phyloP scores from a whole-genome alignment of 2,113 vertebrate genomes.

The Jaculus jaculus region DNA sequence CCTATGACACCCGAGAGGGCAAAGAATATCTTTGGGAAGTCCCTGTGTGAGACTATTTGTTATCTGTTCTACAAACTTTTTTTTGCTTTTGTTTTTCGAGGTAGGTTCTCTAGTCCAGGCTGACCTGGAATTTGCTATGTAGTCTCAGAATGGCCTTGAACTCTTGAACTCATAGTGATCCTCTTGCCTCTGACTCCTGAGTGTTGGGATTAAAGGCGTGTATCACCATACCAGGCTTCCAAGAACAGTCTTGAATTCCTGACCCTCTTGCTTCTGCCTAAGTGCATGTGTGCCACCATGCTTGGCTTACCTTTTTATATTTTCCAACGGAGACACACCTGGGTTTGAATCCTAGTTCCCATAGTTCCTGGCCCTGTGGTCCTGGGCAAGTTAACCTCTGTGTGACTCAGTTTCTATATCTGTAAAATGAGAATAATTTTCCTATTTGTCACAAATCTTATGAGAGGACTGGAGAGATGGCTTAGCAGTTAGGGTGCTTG shows the following conservation, averaged over 20 bases:
- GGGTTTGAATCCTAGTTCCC: not conserved
- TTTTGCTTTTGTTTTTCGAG: no score
- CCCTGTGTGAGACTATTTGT: not conserved
- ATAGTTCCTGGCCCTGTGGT: not conserved
- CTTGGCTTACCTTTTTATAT: slow-evolving; percentile 11
- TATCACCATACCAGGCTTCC: no score
- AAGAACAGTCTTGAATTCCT: not conserved
- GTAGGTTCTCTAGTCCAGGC: no score
- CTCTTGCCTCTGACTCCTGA: no score
- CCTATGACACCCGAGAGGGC: not conserved
- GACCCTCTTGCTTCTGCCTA: not conserved
- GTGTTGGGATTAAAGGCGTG: no score
- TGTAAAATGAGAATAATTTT: not conserved
- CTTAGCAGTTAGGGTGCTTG: no score
- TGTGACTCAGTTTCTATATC: not conserved
- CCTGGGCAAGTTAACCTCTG: not conserved
- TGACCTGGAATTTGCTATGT: no score
- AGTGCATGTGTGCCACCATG: not conserved
- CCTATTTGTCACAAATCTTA: not conserved
- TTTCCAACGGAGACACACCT: not conserved
- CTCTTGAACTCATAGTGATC: no score
- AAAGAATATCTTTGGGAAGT: not conserved
- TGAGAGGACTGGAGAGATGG: not conserved
- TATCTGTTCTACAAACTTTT: not conserved
- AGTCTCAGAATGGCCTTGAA: no score